These are phyloP conservation scores for Pteropus alecto DNA, from an alignment of 2,113 vertebrate genomes.

Conservation along the genomic window DNA sequence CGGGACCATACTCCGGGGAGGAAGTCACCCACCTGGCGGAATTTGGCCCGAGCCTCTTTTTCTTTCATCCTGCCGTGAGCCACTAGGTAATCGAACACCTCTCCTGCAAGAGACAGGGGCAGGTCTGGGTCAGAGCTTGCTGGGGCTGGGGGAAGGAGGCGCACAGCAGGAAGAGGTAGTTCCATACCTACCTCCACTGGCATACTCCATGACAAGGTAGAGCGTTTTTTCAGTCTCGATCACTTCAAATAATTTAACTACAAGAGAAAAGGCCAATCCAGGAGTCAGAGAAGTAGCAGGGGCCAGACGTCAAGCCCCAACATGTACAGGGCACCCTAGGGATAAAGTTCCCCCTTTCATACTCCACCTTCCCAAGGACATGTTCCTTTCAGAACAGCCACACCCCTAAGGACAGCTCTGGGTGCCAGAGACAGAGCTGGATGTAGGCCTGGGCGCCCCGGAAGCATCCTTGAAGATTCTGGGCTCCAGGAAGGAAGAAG, in stretches of 20 bases:
- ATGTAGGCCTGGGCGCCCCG: background rate
- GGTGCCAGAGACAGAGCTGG: background rate
- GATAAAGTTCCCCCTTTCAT: background rate
- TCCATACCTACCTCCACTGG: constrained; percentile 90
- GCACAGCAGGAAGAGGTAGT: background rate
- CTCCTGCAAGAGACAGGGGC: constrained; percentile 82
- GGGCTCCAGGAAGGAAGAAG: background rate
- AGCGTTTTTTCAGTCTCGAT: constrained; percentile 96
- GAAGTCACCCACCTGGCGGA: constrained; percentile 91
- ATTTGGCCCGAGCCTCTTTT: constrained; percentile 96
- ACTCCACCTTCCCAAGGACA: background rate
- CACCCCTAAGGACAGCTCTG: background rate
- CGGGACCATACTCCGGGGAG: background rate
- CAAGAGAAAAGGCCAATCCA: constrained; percentile 18
- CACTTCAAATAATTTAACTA: constrained; percentile 97
- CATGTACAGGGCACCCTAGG: background rate
- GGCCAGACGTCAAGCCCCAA: accelerated
- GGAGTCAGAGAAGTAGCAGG: background rate
- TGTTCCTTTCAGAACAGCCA: background rate
- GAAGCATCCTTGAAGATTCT: background rate
- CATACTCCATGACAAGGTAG: constrained; percentile 96
- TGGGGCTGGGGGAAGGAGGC: background rate
- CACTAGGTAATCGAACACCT: constrained; percentile 95
- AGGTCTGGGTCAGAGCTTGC: background rate
- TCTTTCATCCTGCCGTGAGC: constrained; percentile 98